A percentile compares a stretch with the other conserved stretches of the same genome.
phyloP scores from a whole-genome alignment of 2,797 vertebrate genomes.

The Lacerta bilineata region DNA sequence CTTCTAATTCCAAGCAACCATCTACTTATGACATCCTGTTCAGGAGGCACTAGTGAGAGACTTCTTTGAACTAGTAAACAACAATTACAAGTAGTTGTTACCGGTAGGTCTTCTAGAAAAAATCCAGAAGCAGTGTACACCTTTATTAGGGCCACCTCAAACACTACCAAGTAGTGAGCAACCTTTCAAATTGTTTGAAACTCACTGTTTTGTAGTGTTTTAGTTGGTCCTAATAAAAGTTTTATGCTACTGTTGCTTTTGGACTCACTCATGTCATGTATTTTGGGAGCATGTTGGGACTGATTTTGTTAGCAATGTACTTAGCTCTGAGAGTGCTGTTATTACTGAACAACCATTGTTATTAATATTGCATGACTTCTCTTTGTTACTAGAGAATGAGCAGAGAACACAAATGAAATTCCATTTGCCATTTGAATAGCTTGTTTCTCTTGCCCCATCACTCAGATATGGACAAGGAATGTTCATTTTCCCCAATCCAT shows the following conservation, averaged over 20 bases:
- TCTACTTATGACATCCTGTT: neutral
- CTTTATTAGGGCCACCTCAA: neutral
- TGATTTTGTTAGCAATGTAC: neutral
- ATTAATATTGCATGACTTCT: conserved; percentile 36
- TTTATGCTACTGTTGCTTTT: neutral
- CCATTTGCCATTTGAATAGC: conserved; percentile 4
- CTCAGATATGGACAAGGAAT: neutral
- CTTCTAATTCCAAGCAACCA: neutral
- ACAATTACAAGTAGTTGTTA: neutral
- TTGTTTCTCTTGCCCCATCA: neutral
- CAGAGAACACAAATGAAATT: conserved; percentile 7
- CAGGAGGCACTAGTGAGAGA: neutral
- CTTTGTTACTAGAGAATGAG: conserved; percentile 24
- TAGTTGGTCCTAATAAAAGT: neutral
- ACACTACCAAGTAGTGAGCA: neutral
- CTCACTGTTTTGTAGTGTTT: neutral
- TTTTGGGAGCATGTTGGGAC: neutral
- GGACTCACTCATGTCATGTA: neutral
- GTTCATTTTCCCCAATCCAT: neutral
- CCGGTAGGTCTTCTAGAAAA: neutral
- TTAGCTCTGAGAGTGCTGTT: neutral
- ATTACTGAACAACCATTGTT: conserved; percentile 27
- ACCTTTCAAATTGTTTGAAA: conserved; percentile 13
- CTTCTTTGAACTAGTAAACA: neutral
- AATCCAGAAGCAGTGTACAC: neutral